Evolutionary conservation across 2,888 invertebrate species (phyloP), one percentile per base, ranked within the genome.

Genomic region (Standfussiana lucernea): DNA sequence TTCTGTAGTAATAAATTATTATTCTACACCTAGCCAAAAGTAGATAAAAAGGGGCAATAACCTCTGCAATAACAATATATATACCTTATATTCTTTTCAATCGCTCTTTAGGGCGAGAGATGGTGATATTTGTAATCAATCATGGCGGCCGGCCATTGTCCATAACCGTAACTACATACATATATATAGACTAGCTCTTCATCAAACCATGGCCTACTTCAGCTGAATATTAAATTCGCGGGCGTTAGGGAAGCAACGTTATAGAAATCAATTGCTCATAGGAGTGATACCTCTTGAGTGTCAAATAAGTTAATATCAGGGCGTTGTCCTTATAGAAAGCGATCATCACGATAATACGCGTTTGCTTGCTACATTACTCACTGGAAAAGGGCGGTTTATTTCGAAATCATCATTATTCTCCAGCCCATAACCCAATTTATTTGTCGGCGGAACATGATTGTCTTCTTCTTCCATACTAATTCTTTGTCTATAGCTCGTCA

Each of bases 61-160:
- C 47, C 45, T 45, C 45, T 18, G 18, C 24, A 47, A n/a, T 61
- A 62, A 74, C 62, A 74, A 74, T 45, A 45, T 13, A 71, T 40
- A 40, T n/a, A 2, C 28, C 18, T 42, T 24, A 53, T 40, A 73
- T 61, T 75, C 32, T 47, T 47, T 61, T 47, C 61, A 45, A 37
- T 28, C n/a, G 24, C 45, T 47, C 66, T 67, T 47, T 32, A 59
- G 15, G 7, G 32, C 45, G 10, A 42, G 28, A 45, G 53, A 24
- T 65, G 18, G 35, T 45, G n/a, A 40, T 40, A 32, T 18, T 37
- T 32, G 40, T 24, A 69, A 77, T 77, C 68, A 77, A 77, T 77
- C 77, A 77, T 69, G 68, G 35, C 61, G 13, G 28, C 24, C 47
- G 11, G 18, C 18, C 13, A 77, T 61, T 77, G 77, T 77, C 35